phyloP scores from a whole-genome alignment of 2,113 vertebrate species.

The Laticauda colubrina region DNA sequence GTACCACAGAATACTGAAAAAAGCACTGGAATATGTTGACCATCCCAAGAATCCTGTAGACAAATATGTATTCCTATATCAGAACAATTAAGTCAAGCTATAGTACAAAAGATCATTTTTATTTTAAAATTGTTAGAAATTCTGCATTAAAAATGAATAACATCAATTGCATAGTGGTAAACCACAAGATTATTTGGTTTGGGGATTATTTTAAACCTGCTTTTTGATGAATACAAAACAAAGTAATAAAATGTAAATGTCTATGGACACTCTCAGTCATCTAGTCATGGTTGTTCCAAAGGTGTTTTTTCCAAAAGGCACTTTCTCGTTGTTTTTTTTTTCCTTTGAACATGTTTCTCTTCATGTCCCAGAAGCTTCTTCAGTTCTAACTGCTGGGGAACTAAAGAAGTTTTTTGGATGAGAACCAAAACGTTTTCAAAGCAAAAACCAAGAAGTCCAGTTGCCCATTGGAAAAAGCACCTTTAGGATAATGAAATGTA shows the following conservation, averaged over 20 bases:
- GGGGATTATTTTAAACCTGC: background rate
- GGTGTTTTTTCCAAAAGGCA: background rate
- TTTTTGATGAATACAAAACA: background rate
- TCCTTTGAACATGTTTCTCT: background rate
- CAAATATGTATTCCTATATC: constrained; percentile 13
- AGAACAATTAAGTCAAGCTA: background rate
- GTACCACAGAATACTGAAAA: constrained; percentile 98
- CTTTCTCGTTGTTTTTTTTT: background rate
- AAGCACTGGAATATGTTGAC: constrained; percentile 95
- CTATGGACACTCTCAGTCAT: background rate
- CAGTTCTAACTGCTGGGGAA: background rate
- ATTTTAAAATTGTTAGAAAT: background rate
- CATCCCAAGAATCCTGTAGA: constrained; percentile 93
- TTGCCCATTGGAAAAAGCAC: background rate
- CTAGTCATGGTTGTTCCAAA: background rate
- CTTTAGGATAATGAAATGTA: background rate
- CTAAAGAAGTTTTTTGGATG: background rate
- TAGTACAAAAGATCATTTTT: background rate
- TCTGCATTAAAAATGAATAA: background rate
- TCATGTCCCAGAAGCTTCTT: background rate
- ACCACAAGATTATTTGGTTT: background rate
- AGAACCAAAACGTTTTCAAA: background rate
- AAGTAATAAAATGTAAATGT: background rate
- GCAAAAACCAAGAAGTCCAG: background rate
- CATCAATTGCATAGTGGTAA: background rate